Conservation (phyloP, 2,797 vertebrate species). For the Spinibarbus caldwelli region DNA sequence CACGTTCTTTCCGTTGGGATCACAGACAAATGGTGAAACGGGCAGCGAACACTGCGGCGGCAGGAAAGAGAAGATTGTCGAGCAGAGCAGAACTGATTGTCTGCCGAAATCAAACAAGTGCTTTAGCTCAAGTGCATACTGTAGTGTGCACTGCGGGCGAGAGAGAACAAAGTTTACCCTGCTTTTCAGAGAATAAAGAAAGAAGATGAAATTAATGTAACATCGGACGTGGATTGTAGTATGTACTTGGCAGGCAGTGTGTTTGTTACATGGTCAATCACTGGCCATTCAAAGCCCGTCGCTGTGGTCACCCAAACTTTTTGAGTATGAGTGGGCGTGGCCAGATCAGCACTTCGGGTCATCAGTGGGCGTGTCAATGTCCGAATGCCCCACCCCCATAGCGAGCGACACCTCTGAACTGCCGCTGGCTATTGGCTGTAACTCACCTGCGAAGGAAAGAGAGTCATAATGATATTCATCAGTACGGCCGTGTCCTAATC, state of each 20-base stretch:
- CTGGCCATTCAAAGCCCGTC: neutral
- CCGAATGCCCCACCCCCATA: constrained; percentile 88
- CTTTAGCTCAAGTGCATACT: constrained; percentile 8
- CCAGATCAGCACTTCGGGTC: constrained; percentile 86
- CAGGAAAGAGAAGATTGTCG: constrained; percentile 53
- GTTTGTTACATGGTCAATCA: constrained; percentile 35
- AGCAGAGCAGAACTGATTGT: constrained; percentile 43
- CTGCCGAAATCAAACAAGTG: constrained; percentile 15
- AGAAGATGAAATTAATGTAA: neutral
- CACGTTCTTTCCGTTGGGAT: neutral
- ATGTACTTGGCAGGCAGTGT: constrained; percentile 38
- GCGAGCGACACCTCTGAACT: constrained; percentile 89
- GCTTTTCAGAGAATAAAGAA: neutral
- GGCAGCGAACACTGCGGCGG: neutral
- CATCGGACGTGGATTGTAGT: neutral
- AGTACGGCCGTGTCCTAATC: too few relatives aligned
- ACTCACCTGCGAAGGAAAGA: constrained; percentile 80
- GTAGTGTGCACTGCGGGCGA: neutral
- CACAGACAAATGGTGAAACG: neutral
- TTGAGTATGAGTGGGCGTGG: neutral
- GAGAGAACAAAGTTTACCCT: neutral
- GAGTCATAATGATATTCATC: neutral
- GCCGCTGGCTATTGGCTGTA: constrained; percentile 87
- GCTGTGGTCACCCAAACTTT: neutral
- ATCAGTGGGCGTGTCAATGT: constrained; percentile 88